Base-by-base conservation (phyloP, 2,797 vertebrate genomes). In the Xenopus petersii region DNA sequence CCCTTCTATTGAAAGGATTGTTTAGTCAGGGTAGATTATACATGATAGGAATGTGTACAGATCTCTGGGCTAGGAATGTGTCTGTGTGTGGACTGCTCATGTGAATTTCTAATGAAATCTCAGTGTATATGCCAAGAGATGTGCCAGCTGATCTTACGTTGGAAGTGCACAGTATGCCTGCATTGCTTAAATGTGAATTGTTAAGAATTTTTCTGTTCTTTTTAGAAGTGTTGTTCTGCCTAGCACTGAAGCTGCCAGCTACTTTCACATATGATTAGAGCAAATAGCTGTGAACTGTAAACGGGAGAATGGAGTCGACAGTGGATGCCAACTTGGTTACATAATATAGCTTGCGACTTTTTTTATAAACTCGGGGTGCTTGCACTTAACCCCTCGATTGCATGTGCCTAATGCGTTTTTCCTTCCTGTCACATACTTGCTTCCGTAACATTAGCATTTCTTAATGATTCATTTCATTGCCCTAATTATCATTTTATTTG, bases 221-320 rank as follows among this genome's bases (percentile, higher is more conserved):
- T 65, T 54, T 12, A 15, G 6, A 33, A 15, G 15, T 60, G 21
- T 69, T 33, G 36, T 59, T 58, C 10, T 60, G 10, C 42, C 13
- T n/a, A 63, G 33, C 26, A 58, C 60, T 64, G 51, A 13, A 16
- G 24, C 51, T 78, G 76, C 71, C 71, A 78, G 70, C 66, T 16
- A 73, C 66, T 69, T 68, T 78, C 71, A 78, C 36, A 64, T 68
- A 70, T 64, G 26, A 78, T 78, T 65, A 78, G 64, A 73, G 46
- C 12, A 42, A 51, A 58, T 66, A 47, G 36, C 30, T 64, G 16
- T 55, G 61, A 70, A 64, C 21, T 56, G 51, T 68, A 62, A 65
- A 77, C 59, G 48, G 59, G 3, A 49, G 36, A 73, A 21, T 58
- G 70, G 65, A 68, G 68, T 58, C n/a, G 71, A 64, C 61, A 24